phyloP scores from a whole-genome alignment of 2,113 vertebrate genomes.

The Indicator indicator region DNA sequence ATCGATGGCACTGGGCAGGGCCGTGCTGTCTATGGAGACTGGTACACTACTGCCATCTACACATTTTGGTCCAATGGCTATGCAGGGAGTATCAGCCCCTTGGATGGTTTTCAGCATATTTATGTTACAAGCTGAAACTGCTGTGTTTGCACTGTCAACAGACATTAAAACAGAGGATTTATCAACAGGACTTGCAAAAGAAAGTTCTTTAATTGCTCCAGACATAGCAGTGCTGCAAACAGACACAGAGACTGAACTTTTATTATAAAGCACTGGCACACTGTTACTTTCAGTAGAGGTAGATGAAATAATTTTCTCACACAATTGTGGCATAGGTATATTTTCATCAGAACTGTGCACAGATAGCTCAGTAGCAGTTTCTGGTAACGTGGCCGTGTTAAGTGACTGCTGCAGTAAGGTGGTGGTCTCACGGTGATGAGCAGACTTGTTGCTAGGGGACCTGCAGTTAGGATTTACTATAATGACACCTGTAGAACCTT shows the following conservation, averaged over 20 bases:
- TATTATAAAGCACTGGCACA: conserved; percentile 81
- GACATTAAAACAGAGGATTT: conserved; percentile 84
- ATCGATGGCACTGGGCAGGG: conserved; percentile 54
- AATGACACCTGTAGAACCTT: conserved; percentile 84
- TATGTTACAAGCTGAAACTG: conserved; percentile 76
- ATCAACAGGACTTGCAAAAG: conserved; percentile 80
- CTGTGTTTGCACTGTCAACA: conserved; percentile 76
- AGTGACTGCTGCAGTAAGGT: conserved; percentile 73
- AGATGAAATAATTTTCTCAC: conserved; percentile 82
- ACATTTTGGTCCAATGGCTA: conserved; percentile 82
- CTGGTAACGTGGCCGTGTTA: conserved; percentile 70
- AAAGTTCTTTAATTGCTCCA: conserved; percentile 80
- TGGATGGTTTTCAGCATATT: conserved; percentile 80
- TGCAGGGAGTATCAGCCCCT: conserved; percentile 75
- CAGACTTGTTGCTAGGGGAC: conserved; percentile 82
- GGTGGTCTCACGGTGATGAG: conserved; percentile 74
- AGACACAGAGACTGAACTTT: conserved; percentile 76
- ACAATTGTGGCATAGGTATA: conserved; percentile 75
- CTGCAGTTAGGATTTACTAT: conserved; percentile 86
- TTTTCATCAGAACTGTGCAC: conserved; percentile 77
- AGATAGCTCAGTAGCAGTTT: conserved; percentile 77
- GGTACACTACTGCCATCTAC: conserved; percentile 69
- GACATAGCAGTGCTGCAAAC: conserved; percentile 79
- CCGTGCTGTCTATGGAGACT: conserved; percentile 47
- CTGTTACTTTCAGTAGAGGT: conserved; percentile 83